Conservation (phyloP, 2,888 invertebrate species). For the Frankliniella fusca region DNA sequence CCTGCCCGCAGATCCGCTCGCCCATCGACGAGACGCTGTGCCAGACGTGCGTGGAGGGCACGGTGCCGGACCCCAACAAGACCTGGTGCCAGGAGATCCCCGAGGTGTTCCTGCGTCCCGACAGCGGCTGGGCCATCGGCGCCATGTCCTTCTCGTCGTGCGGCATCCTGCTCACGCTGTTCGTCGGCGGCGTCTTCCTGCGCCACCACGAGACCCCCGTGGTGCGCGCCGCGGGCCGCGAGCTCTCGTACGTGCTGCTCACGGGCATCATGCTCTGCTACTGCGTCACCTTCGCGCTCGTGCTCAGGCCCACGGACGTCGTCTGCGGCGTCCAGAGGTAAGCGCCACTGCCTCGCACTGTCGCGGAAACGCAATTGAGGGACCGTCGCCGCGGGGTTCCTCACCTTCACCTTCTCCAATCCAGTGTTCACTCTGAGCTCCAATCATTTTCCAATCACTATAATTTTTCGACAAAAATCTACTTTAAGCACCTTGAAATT, state of each 20-base stretch:
- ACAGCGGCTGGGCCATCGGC: conserved; percentile 87
- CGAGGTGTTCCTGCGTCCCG: conserved; percentile 73
- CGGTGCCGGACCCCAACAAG: conserved; percentile 72
- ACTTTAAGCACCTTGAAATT: no score
- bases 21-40: conserved; percentile 79
- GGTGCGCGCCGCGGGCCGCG: conserved; percentile 91
- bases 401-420: no score
- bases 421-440: no score
- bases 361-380: no score
- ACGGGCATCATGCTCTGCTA: conserved; percentile 88
- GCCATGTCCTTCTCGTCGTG: conserved; percentile 85
- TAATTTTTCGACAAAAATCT: no score
- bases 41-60: conserved; percentile 54
- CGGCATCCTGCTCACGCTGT: conserved; percentile 75
- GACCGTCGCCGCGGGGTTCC: no score
- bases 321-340: conserved; percentile 87
- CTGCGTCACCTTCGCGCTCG: conserved; percentile 85
- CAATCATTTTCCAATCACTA: no score
- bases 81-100: conserved; percentile 71
- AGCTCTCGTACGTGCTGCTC: conserved; percentile 85
- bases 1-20: conserved; percentile 65
- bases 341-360: conserved; percentile 40
- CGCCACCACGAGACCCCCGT: conserved; percentile 90
- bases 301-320: conserved; percentile 79
- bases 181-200: conserved; percentile 73